Percentiles rank a stretch among this genome's conserved stretches.
Evolutionary conservation across 1,140 invertebrate species (phyloP).

Genomic region (Delia radicum): DNA sequence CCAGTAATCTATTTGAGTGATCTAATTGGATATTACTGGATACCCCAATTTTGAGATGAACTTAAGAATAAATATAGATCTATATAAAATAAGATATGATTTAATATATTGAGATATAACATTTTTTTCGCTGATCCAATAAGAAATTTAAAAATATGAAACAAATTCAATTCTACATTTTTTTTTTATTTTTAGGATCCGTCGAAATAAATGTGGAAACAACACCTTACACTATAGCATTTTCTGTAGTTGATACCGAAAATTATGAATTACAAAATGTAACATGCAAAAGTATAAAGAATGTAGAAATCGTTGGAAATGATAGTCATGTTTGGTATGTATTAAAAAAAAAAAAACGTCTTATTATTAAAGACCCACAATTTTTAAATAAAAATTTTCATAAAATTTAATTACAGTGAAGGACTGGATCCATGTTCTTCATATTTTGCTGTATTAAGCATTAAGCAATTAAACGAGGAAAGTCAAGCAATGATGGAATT

Average conservation of each 20-base stretch:
- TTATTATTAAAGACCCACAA: neutral
- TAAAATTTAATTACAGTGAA: constrained; percentile 29
- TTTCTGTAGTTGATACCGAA: constrained; percentile 1
- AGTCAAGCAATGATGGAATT: constrained; percentile 26
- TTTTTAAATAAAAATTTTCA: neutral
- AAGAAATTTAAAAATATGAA: too few species aligned
- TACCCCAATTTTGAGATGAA: too few species aligned
- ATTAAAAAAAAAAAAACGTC: neutral
- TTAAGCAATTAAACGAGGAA: constrained; percentile 26
- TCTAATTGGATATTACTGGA: too few species aligned
- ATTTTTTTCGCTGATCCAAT: too few species aligned
- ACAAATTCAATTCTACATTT: neutral
- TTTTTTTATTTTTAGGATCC: neutral
- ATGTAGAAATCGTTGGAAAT: neutral
- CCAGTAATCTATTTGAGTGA: too few species aligned
- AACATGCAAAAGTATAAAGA: neutral
- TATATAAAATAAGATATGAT: too few species aligned
- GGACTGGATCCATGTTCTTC: constrained; percentile 40
- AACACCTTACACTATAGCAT: neutral
- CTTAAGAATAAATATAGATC: too few species aligned
- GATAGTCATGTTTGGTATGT: constrained; percentile 17
- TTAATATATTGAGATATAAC: too few species aligned
- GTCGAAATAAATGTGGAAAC: neutral
- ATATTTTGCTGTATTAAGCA: constrained; percentile 33
- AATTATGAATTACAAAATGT: constrained; percentile 25